A percentile compares a stretch with the other conserved stretches of the same genome.
Conservation (phyloP, 2,888 invertebrate genomes). For the Drosophila cognata region DNA sequence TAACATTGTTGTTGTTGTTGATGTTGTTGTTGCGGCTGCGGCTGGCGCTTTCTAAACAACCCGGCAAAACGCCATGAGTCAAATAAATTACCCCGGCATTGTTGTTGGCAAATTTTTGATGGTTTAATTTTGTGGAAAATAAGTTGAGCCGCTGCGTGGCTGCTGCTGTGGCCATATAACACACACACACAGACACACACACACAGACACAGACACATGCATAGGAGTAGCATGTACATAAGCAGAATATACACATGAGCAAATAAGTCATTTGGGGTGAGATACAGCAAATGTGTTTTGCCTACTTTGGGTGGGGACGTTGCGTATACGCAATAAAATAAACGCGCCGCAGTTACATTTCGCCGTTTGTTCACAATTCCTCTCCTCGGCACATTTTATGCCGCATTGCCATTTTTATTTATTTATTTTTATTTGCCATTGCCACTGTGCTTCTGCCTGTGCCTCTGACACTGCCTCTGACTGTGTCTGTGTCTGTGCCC, state of each 20-base stretch:
- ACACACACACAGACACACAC: conserved; percentile 40
- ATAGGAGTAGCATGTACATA: conserved; percentile 32
- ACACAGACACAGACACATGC: conserved; percentile 20
- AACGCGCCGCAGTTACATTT: conserved; percentile 76
- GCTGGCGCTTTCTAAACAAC: conserved; percentile 72
- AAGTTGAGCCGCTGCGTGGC: conserved; percentile 76
- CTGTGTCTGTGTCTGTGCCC: conserved; percentile 32
- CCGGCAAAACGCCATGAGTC: conserved; percentile 75
- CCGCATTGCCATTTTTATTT: conserved; percentile 81
- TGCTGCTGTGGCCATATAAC: conserved; percentile 71
- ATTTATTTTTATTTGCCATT: conserved; percentile 76
- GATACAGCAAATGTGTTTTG: conserved; percentile 55
- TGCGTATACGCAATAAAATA: conserved; percentile 78
- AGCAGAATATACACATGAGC: conserved; percentile 39
- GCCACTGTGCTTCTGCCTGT: conserved; percentile 51
- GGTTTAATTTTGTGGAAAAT: conserved; percentile 82
- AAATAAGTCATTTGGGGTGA: conserved; percentile 31
- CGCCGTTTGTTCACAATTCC: conserved; percentile 55
- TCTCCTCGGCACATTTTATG: conserved; percentile 68
- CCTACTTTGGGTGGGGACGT: conserved; percentile 61
- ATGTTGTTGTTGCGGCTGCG: conserved; percentile 53
- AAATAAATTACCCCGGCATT: conserved; percentile 80
- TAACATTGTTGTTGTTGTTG: conserved; percentile 31
- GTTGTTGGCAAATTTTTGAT: conserved; percentile 82
- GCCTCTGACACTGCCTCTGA: conserved; percentile 11